These are phyloP conservation scores for Harpalus rubripes DNA, from an alignment of 2,888 invertebrate species.

Conservation along the genomic window DNA sequence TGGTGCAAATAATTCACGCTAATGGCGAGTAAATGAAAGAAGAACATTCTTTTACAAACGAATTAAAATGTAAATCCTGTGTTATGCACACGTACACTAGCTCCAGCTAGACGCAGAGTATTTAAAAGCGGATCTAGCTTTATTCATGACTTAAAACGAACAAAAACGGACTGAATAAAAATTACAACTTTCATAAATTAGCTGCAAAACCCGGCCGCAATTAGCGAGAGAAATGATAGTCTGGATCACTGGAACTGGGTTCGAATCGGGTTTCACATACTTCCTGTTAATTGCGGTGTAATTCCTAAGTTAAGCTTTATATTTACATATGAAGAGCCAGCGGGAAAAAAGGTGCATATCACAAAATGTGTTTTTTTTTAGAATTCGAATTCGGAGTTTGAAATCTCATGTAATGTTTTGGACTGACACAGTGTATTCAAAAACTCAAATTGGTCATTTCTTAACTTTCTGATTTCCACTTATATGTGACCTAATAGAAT, in stretches of 20 bases:
- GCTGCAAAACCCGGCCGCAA: neutral
- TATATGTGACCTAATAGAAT: too few species aligned
- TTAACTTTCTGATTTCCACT: too few species aligned
- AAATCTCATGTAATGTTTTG: too few species aligned
- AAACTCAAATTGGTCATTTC: too few species aligned
- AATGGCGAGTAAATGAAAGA: slow-evolving; percentile 50
- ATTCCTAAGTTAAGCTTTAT: neutral
- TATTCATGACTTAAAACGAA: slow-evolving; percentile 25
- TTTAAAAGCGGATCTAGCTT: slow-evolving; percentile 40
- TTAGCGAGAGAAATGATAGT: neutral
- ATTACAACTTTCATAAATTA: slow-evolving; percentile 37
- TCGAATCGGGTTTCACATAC: neutral
- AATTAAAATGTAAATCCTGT: slow-evolving; percentile 47
- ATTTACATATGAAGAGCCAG: slow-evolving; percentile 1
- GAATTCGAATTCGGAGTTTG: too few species aligned
- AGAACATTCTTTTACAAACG: slow-evolving; percentile 35
- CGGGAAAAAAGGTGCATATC: too few species aligned
- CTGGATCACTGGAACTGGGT: neutral
- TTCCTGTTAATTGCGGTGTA: neutral
- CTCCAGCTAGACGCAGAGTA: slow-evolving; percentile 26
- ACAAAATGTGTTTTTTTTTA: too few species aligned
- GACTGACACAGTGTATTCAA: too few species aligned
- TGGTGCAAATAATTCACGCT: slow-evolving; percentile 20
- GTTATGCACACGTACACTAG: slow-evolving; percentile 35
- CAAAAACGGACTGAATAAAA: slow-evolving; percentile 21